Evolutionary conservation across 2,888 invertebrate genomes (phyloP).

Genomic region (Myopa tessellatipennis): DNA sequence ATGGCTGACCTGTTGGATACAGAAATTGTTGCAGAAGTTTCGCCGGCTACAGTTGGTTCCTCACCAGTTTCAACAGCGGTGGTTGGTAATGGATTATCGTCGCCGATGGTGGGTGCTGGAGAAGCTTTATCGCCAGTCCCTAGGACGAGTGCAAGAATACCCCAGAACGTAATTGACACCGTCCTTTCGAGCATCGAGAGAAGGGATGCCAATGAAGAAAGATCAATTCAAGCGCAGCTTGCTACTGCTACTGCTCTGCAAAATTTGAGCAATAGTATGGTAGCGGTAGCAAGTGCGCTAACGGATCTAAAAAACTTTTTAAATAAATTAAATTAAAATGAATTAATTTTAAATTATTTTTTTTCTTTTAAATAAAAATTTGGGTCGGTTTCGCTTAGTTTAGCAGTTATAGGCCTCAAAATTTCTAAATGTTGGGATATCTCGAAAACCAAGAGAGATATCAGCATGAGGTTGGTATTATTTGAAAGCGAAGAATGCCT

Average conservation of each 20-base stretch:
- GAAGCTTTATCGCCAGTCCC: background rate
- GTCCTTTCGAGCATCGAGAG: background rate
- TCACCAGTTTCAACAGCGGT: too few relatives aligned
- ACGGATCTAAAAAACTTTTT: too few relatives aligned
- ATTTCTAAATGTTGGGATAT: too few relatives aligned
- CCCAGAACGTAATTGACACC: background rate
- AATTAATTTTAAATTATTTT: too few relatives aligned
- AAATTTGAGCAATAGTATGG: background rate
- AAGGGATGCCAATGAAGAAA: background rate
- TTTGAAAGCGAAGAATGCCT: too few relatives aligned
- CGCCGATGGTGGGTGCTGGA: background rate
- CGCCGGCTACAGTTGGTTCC: too few relatives aligned
- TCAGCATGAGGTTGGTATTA: too few relatives aligned
- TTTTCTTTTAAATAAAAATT: too few relatives aligned
- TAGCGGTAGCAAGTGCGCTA: background rate
- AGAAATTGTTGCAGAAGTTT: background rate
- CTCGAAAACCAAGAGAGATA: too few relatives aligned
- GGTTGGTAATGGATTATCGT: background rate
- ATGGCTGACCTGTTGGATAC: background rate
- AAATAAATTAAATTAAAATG: too few relatives aligned
- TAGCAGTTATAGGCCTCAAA: too few relatives aligned
- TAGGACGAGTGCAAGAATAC: background rate
- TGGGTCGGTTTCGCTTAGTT: too few relatives aligned
- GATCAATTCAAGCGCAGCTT: background rate
- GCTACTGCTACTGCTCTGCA: conserved; percentile 4